These are phyloP conservation scores for Ciconia nigra DNA, from an alignment of 2,797 vertebrate species.

Conservation along the genomic window DNA sequence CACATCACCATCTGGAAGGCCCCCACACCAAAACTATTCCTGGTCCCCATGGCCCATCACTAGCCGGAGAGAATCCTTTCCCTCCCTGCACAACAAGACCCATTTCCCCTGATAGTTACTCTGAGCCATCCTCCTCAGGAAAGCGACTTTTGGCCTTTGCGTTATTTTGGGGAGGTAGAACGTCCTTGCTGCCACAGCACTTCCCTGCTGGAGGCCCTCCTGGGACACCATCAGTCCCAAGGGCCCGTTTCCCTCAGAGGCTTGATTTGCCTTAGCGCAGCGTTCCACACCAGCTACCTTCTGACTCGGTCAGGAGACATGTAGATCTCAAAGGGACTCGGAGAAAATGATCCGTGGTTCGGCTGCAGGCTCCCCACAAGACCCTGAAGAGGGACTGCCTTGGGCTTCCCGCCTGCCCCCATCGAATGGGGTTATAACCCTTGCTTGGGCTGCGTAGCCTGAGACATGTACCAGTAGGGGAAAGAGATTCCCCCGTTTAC, in stretches of 20 bases:
- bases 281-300: neutral
- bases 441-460: neutral
- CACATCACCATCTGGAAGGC: neutral
- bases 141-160: neutral
- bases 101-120: neutral
- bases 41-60: neutral
- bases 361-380: neutral
- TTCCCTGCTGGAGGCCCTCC: neutral
- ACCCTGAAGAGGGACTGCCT: neutral
- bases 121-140: fast-evolving
- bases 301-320: fast-evolving
- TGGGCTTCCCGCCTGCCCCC: neutral
- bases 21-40: neutral
- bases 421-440: neutral
- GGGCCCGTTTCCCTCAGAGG: neutral
- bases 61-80: neutral
- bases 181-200: fast-evolving
- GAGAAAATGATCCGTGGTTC: neutral
- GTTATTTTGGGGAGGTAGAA: fast-evolving
- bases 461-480: fast-evolving
- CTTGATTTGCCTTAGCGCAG: fast-evolving
- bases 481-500: fast-evolving
- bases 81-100: neutral
- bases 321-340: neutral
- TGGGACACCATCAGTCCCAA: fast-evolving